Base-by-base conservation (phyloP, 2,113 vertebrate species). In the Hemiprocne comata region DNA sequence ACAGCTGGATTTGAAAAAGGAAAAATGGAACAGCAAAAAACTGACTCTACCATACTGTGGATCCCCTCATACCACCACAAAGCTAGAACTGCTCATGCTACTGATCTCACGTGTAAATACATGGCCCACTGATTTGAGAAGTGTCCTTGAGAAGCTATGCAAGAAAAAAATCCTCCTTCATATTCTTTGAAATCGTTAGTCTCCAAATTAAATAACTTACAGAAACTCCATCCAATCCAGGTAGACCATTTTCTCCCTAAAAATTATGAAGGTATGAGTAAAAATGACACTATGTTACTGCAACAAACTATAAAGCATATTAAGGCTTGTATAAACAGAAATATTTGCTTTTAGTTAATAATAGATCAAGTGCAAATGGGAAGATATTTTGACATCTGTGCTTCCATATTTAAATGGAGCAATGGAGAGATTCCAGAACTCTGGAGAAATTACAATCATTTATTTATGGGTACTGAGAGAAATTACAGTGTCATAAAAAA, bases 191-290 rank as follows among this genome's bases (percentile, higher is more conserved):
- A 91, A 84, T 23, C 17, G 46, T 64, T 33, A 44, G 83, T 51
- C 13, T 19, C 25, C 65, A 89, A 91, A 85, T 82, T 61, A 85
- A 77, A 74, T 25, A 82, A 97, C 99, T 99, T 98, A 99, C 99
- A 95, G 97, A 80, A 46, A 92, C 66, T 48, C 99, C 99, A 77
- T 97, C 95, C 40, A 88, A 13, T 89, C 99, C 99, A 40, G 97
- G 98, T 42, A 96, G 84, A n/a, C 99, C 99, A 62, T 97, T 97
- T 44, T 96, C 86, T 83, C 97, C 97, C 99, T 99, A 94, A 94
- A 91, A 97, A 93, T 94, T 38, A 90, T 34, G 95, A 95, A 88
- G 13, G 13, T 5, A 57, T 11, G 13, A 3, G 28, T 66, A 58
- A 94, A 94, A 87, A 70, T 71, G 7, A 80, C 5, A 89, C 23